Base-by-base conservation (phyloP, 2,797 vertebrate genomes). In the Sternotherus odoratus region DNA sequence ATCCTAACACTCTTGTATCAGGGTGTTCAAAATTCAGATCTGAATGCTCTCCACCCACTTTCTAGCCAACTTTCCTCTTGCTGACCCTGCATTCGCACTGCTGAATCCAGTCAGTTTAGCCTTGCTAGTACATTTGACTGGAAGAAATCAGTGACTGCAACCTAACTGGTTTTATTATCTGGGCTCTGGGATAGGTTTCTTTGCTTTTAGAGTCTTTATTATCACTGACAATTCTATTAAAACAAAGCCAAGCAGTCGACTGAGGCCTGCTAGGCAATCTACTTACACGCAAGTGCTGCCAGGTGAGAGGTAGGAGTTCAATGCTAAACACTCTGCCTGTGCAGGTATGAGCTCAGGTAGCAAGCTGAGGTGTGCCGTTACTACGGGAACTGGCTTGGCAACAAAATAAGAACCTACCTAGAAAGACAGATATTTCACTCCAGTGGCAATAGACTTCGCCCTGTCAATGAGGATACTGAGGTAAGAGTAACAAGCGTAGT, bases 181-280 rank as follows among this genome's bases (percentile, higher is more conserved):
- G 54, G 57, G 6, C 85, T 33, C 1, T 24, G 79, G n/a, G 57
- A 77, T 83, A 0, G 0, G 19, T 49, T 85, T 94, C 12, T 13
- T 72, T 46, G 86, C 81, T 36, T 30, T 63, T 63, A 63, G 19
- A 63, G 60, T 63, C 60, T 63, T 63, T 33, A 17, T n/a, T 63
- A 86, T 12, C 8, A 75, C 17, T 15, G 19, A 84, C 19, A 54
- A 30, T 50, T 79, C 83, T 60, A 56, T 5, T 56, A 51, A 74
- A 3, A 46, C 13, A 66, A 92, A 95, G 30, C 39, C 24, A 17
- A 80, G 28, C 2, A 50, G 26, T 30, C 60, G 48, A 91, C 26
- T 0, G 0, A 86, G 24, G 28, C 39, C 1, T 56, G 2, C 6
- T 12, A 13, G 57, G 57, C 57, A 33, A 43, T 72, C 11, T 17